Evolutionary conservation across 2,797 vertebrate species (phyloP), one percentile per base, ranked within the genome.

Genomic region (Erethizon dorsatum): DNA sequence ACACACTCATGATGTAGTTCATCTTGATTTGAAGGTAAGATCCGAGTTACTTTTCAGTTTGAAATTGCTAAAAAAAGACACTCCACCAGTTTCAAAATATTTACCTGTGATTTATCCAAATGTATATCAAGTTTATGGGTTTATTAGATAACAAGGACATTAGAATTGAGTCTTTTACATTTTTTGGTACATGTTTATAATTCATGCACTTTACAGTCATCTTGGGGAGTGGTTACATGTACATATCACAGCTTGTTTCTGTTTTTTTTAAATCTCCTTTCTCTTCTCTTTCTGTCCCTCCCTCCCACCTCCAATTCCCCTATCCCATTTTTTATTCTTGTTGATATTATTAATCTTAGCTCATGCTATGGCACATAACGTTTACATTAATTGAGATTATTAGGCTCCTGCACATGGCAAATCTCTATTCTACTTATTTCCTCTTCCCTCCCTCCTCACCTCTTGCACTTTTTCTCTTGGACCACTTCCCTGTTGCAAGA

Each of bases 21-120:
- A 99, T 98, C 99, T 99, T 56, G 99, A 99, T 98, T 98, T 99
- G 91, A 99, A 99, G 99, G 99, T 99, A 97, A 98, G 98, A 54
- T 52, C 57, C 56, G 22, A 82, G 90, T 90, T 65, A 82, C 52
- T 90, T 78, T 80, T 63, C 18, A 63, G 2, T 54, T 79, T 83
- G 69, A 87, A 31, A 37, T 65, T 47, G 14, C 18, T 87, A 28
- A 65, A 71, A 4, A 89, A 45, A 77, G 73, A 71, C 26, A 83
- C 9, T 45, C 37, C 24, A 83, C 6, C 50, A 89, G 4, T 82
- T 79, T 52, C 20, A 85, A 83, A 57, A 50, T 83, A 28, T 47
- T 65, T 84, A 90, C 13, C 56, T 63, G 47, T 57, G 41, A 52
- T 61, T 90, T 88, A 33, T 80, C 93, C 11, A 93, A 67, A 59